Base-by-base conservation (phyloP, 2,113 vertebrate species). In the Halcyon malimbica region DNA sequence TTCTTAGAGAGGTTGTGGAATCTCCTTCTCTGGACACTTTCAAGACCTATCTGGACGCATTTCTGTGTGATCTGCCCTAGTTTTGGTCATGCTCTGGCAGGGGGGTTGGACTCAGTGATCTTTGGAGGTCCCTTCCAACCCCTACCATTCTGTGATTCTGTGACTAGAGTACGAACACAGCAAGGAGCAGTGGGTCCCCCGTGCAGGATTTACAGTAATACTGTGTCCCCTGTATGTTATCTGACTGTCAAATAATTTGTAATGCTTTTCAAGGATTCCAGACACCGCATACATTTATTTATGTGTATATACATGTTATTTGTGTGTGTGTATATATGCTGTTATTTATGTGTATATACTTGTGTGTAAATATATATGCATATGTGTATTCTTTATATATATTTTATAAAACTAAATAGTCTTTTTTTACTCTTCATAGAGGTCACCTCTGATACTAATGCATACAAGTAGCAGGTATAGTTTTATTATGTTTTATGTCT, bases 111-210 rank as follows among this genome's bases (percentile, higher is more conserved):
- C 23, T 24, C 5, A 19, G 20, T 50, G 50, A 50, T 50, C 50
- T 50, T 25, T 14, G 12, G 48, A 51, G 24, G 24, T 25, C 24
- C 50, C 24, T 51, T 51, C 24, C 50, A 51, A 25, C 50, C 50
- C 50, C 23, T 12, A 25, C 12, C 23, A 12, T 50, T 25, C 50
- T 51, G 13, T 7, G 50, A 51, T 51, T 51, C 50, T 25, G 48
- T 20, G 48, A 23, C 33, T 69, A 9, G 14, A 81, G 24, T 41
- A 37, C 13, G 54, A 59, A 31, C 9, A 16, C 4, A 15, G 21
- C 12, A 44, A 60, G 37, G 25, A 26, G 39, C 0, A 1, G 1
- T 1, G 5, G 4, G 4, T 41, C 25, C 28, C 11, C 9, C 62
- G 60, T 5, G 7, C 19, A 69, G 31, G 24, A 44, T 91, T 91